Evolutionary conservation across 2,113 vertebrate species (phyloP).

Genomic region (Syngnathus floridae): DNA sequence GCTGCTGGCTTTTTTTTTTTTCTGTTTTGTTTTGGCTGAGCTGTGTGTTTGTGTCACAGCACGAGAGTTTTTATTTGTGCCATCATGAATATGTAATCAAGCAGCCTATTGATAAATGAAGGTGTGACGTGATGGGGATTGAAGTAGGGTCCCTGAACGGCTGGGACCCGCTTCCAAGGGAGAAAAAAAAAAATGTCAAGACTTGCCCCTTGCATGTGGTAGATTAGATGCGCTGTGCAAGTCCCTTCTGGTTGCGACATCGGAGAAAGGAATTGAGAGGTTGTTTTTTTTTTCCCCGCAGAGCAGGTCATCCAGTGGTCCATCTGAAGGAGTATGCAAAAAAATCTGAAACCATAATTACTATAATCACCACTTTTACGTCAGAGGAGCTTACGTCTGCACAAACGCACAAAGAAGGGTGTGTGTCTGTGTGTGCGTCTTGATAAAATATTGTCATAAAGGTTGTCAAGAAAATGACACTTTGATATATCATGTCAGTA

Average conservation of each 20-base stretch:
- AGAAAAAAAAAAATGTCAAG: background rate
- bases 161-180: conserved; percentile 10
- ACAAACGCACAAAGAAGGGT: conserved; percentile 18
- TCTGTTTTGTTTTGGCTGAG: conserved; percentile 29
- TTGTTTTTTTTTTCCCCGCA: conserved; percentile 3
- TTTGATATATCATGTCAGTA: too few relatives aligned
- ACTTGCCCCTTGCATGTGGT: background rate
- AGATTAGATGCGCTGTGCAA: background rate
- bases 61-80: conserved; percentile 51
- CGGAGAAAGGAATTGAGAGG: conserved; percentile 9
- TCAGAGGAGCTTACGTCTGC: conserved; percentile 46
- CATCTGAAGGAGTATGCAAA: conserved; percentile 50
- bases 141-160: conserved; percentile 37
- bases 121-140: conserved; percentile 16
- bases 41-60: conserved; percentile 43
- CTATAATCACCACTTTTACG: conserved; percentile 61
- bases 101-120: conserved; percentile 51
- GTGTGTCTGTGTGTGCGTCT: background rate
- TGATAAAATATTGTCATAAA: background rate
- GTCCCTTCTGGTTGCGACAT: background rate
- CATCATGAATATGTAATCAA: conserved; percentile 65
- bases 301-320: conserved; percentile 46
- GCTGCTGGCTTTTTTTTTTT: background rate
- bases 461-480: too few relatives aligned
- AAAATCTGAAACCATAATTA: conserved; percentile 63